Evolutionary conservation across 35 echinoderm and acorn worm species (phyloP), one percentile per base, ranked within the genome.

Genomic region (Patiria miniata): DNA sequence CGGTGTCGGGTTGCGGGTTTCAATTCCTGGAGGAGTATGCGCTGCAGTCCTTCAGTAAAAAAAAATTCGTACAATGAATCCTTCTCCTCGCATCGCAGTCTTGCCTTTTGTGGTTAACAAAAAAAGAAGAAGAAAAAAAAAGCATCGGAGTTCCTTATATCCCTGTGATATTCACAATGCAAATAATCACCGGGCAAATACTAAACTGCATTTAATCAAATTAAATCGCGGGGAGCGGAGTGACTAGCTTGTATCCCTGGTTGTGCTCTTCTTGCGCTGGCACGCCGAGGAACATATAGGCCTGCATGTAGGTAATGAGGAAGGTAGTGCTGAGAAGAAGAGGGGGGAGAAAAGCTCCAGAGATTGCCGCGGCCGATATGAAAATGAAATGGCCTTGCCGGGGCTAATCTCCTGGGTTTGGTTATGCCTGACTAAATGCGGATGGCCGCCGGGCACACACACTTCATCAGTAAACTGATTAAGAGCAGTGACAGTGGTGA

Each of bases 131-230:
- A 73, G n/a, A 4, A 4, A 4, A 4, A 47, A 47, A 47, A 47
- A 12, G 4, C 5, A 73, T 26, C 14, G 65, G 65, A 26, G 26
- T 34, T 73, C 65, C 29, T 73, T 30, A n/a, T n/a, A 73, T 73
- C 65, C 65, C 26, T 4, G 34, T 34, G 65, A 73, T 73, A 73
- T 73, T 73, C 65, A 26, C 65, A 73, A 73, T 73, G 65, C 65
- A 73, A 73, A 73, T 34, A 73, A 73, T 73, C 65, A 73, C 65
- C 65, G 26, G 65, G 65, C 65, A 73, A 73, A 73, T 73, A 73
- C 65, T 73, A 73, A 73, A 73, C 65, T 73, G 65, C 65, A 73
- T 73, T 73, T 73, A 73, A 73, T 73, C 65, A 73, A 73, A 73
- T 73, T 73, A 73, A 47, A 30, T 73, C 65, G 65, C 7, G 29